phyloP scores from a whole-genome alignment of 2,888 invertebrate genomes.

The Dasypolia templi region DNA sequence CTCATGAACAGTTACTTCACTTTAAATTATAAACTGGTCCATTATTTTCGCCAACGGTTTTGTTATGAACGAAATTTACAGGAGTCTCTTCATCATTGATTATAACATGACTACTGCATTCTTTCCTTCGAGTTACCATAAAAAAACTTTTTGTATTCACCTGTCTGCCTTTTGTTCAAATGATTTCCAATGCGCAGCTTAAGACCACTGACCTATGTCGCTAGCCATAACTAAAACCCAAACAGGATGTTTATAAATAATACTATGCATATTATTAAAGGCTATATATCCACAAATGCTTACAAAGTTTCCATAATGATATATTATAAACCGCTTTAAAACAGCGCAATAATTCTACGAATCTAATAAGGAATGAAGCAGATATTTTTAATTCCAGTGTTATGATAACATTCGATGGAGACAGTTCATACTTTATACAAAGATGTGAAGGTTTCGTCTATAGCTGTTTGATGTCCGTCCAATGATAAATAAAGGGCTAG shows the following conservation, averaged over 20 bases:
- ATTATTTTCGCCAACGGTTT: neutral
- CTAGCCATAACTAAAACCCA: slow-evolving; percentile 35
- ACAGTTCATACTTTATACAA: slow-evolving; percentile 20
- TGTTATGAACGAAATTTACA: neutral
- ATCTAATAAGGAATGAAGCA: neutral
- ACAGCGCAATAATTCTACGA: neutral
- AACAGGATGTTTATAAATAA: slow-evolving; percentile 49
- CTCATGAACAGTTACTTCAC: neutral
- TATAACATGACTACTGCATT: neutral
- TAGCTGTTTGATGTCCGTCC: neutral
- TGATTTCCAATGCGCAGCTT: neutral
- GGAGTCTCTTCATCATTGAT: slow-evolving; percentile 14
- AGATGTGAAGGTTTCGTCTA: neutral
- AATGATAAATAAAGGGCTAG: neutral
- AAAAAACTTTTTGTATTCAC: neutral
- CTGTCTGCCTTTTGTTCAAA: neutral
- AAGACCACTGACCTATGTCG: slow-evolving; percentile 27
- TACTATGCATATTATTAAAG: slow-evolving; percentile 33
- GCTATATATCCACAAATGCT: slow-evolving; percentile 38
- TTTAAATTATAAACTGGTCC: neutral
- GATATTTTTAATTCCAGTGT: slow-evolving; percentile 26
- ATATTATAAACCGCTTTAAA: slow-evolving; percentile 14
- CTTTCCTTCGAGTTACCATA: neutral
- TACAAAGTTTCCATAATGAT: slow-evolving; percentile 36
- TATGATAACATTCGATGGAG: slow-evolving; percentile 41